These are phyloP conservation scores for Aleadryas rufinucha DNA, from an alignment of 2,113 vertebrate genomes.

Conservation along the genomic window DNA sequence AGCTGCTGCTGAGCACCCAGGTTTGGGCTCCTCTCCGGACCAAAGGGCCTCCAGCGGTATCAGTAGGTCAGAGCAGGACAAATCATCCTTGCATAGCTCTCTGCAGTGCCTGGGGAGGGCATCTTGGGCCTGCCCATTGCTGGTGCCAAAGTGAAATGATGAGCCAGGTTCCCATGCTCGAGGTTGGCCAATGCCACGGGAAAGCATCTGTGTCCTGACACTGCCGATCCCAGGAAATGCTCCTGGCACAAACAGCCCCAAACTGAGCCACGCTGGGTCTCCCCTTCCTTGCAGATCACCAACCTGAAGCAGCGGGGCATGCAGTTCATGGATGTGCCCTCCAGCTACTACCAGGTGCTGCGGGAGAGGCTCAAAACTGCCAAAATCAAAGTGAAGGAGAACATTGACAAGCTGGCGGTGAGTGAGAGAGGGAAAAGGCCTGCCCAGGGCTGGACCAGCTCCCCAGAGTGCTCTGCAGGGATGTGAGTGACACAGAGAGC, in stretches of 20 bases:
- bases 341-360: conserved; percentile 86
- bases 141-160: neutral
- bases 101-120: neutral
- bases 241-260: neutral
- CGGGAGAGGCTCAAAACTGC: conserved; percentile 82
- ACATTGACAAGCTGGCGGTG: conserved; percentile 83
- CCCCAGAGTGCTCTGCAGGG: neutral
- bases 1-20: neutral
- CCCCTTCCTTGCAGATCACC: conserved; percentile 74
- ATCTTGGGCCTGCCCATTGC: neutral
- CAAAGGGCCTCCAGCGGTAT: neutral
- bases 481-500: neutral
- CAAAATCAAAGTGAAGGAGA: conserved; percentile 87
- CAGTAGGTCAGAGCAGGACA: neutral
- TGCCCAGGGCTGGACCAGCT: neutral
- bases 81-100: neutral
- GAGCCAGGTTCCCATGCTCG: neutral
- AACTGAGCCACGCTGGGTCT: neutral
- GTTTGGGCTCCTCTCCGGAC: neutral
- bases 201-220: accelerated
- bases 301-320: conserved; percentile 86
- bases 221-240: neutral
- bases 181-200: neutral
- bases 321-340: conserved; percentile 88
- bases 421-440: neutral